phyloP scores from a whole-genome alignment of 1,140 invertebrate genomes.

The Lepidurus arcticus region DNA sequence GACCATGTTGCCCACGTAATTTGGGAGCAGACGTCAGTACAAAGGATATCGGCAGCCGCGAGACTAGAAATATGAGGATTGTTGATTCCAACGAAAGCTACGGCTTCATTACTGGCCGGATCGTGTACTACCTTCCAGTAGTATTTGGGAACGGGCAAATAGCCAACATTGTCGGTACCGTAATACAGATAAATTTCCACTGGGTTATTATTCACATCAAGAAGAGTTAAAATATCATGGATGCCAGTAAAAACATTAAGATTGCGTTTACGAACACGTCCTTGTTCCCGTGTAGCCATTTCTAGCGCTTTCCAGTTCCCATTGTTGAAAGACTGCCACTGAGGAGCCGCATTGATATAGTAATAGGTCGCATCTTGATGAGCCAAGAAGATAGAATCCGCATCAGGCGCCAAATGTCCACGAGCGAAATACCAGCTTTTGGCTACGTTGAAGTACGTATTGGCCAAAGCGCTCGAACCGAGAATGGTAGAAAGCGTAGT shows the following conservation, averaged over 20 bases:
- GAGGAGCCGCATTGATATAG: constrained; percentile 40
- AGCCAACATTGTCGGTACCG: constrained; percentile 28
- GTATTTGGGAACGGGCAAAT: constrained; percentile 35
- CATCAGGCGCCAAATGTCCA: constrained; percentile 41
- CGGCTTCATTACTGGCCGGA: constrained; percentile 33
- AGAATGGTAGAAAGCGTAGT: background rate
- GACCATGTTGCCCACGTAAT: constrained; percentile 32
- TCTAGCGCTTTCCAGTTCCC: constrained; percentile 39
- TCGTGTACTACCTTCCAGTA: constrained; percentile 38
- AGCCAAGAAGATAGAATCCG: constrained; percentile 38
- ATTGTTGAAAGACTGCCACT: constrained; percentile 41
- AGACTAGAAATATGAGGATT: constrained; percentile 29
- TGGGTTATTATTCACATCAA: constrained; percentile 31
- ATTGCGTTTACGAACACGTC: background rate
- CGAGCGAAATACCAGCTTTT: constrained; percentile 37
- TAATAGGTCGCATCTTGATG: constrained; percentile 40
- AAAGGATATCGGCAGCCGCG: constrained; percentile 2
- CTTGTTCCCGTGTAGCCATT: constrained; percentile 27
- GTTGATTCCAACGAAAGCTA: constrained; percentile 36
- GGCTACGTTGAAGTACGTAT: constrained; percentile 25
- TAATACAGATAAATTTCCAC: constrained; percentile 29
- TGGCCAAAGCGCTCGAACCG: constrained; percentile 18
- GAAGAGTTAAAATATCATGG: constrained; percentile 30
- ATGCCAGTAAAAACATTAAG: constrained; percentile 31
- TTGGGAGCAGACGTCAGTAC: constrained; percentile 29